Base-by-base conservation (phyloP, 2,888 invertebrate species). In the Nephrotoma appendiculata region DNA sequence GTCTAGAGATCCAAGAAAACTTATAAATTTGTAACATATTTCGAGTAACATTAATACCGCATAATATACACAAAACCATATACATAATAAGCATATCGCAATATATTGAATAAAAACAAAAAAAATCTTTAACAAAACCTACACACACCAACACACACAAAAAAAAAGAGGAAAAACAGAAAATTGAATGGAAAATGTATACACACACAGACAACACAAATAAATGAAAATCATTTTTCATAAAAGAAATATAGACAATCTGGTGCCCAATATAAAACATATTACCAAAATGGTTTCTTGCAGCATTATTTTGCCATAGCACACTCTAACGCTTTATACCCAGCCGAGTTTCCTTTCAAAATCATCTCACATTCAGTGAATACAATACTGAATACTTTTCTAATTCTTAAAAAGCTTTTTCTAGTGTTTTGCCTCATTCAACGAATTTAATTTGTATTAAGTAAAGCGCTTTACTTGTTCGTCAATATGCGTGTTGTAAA, bases 271-370 rank as follows among this genome's bases (percentile, higher is more conserved):
- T 15, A 41, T 5, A 84, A 84, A 84, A 84, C 6, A 84, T 42
- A 84, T 84, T 42, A 84, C 84, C n/a, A 84, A 84, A 84, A 84
- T 84, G 84, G 84, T 42, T 42, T 84, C 84, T 42, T 84, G 84
- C 84, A 84, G 84, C 4, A 71, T 71, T 71, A 31, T 71, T 31
- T 71, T 71, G 71, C 31, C 71, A 31, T 71, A 71, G 6, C 15
- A 71, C 19, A 71, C 19, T 52, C 2, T 15, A 6, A 6, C 6
- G 15, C 6, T 5, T 15, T 71, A n/a, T 71, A 71, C 31, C 31
- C 6, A 19, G 71, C 5, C 7, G 5, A 9, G 9, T 7, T 31
- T 31, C 9, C 31, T 71, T 71, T 7, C 31, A 71, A 71, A 31
- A 71, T 71, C 71, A 71, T 71, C 9, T 71, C 31, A 9, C 31